Evolutionary conservation across 2,888 invertebrate genomes (phyloP).

Genomic region (Tiliacea aurago): DNA sequence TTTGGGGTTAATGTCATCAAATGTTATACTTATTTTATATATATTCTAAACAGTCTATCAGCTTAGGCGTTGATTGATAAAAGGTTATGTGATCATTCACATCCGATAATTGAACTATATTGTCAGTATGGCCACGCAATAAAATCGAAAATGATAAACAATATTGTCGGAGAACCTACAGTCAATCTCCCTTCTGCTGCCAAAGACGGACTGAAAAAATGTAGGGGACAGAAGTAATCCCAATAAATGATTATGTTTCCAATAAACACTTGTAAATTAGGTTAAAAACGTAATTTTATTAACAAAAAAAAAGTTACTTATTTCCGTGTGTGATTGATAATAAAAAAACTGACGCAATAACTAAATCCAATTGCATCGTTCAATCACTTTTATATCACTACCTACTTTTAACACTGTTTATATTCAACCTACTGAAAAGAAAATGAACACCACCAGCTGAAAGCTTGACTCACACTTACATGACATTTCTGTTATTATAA

Average conservation of each 20-base stretch:
- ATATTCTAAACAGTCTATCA: neutral
- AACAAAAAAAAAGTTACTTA: no score
- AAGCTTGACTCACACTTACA: conserved; percentile 36
- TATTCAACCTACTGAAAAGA: neutral
- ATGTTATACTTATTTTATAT: neutral
- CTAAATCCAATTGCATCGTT: neutral
- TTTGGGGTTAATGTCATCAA: neutral
- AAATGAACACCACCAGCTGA: neutral
- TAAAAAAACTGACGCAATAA: neutral
- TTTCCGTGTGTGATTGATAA: no score
- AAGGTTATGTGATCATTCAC: neutral
- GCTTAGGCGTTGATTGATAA: neutral
- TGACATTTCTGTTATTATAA: conserved; percentile 36
- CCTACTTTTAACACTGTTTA: neutral
- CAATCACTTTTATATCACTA: conserved; percentile 1
- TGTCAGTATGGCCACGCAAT: no score
- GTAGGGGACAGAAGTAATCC: neutral
- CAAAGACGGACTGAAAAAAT: neutral
- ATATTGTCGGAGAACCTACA: no score
- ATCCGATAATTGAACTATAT: fast-evolving
- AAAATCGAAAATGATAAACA: no score
- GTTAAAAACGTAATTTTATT: no score
- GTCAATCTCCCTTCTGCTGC: neutral
- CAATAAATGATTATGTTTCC: no score
- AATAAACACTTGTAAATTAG: no score